phyloP scores from a whole-genome alignment of 2,113 vertebrate genomes.

The Sitta europaea region DNA sequence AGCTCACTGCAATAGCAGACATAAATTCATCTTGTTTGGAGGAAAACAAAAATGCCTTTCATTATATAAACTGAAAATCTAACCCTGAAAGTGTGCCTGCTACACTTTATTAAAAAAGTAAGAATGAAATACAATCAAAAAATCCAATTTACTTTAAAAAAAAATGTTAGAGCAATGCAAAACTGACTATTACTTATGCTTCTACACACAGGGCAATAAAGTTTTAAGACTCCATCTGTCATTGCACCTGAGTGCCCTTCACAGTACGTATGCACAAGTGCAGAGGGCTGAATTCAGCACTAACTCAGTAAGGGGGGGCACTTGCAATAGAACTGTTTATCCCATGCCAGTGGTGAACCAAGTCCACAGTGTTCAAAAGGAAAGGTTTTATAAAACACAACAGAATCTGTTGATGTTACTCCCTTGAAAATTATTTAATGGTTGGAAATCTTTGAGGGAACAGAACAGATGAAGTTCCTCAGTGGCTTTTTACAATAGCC shows the following conservation, averaged over 20 bases:
- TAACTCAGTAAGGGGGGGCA: background rate
- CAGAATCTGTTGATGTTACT: background rate
- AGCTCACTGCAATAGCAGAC: background rate
- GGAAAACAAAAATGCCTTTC: background rate
- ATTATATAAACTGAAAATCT: background rate
- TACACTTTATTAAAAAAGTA: background rate
- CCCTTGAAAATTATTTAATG: conserved; percentile 29
- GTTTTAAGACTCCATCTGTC: background rate
- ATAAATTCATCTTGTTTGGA: background rate
- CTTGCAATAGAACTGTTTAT: background rate
- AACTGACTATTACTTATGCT: background rate
- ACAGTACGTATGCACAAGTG: rapidly evolving
- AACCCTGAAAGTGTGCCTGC: background rate
- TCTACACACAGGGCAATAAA: background rate
- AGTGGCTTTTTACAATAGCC: background rate
- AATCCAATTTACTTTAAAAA: background rate
- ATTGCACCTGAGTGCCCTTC: background rate
- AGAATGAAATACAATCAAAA: background rate
- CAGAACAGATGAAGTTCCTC: background rate
- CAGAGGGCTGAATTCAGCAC: background rate
- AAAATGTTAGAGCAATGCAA: background rate
- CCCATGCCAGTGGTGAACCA: rapidly evolving
- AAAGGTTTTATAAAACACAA: background rate
- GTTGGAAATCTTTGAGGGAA: background rate
- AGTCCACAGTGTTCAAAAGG: background rate